Conservation (phyloP, 2,888 invertebrate species). For the Platynereis dumerilii region DNA sequence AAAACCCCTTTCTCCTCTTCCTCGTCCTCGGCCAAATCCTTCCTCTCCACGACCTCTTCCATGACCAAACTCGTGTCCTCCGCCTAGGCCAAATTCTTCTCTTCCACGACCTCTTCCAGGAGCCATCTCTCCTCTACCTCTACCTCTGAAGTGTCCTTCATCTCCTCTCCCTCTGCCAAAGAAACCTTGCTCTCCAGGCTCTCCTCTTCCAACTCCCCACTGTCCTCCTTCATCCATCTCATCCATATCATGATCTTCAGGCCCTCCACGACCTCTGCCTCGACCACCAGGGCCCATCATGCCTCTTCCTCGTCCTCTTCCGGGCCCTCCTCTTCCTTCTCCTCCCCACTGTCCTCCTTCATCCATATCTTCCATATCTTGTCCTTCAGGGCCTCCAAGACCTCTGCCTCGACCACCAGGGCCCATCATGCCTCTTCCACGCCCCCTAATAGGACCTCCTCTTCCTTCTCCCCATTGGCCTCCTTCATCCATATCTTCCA, state of each 20-base stretch:
- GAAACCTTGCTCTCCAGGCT: neutral
- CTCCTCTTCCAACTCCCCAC: neutral
- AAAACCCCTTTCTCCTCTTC: conserved; percentile 4
- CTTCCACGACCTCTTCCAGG: conserved; percentile 20
- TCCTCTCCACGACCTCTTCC: conserved; percentile 16
- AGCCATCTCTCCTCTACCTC: conserved; percentile 16
- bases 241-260: neutral
- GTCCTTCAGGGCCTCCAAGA: conserved; percentile 10
- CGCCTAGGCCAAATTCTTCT: conserved; percentile 12
- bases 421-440: conserved; percentile 9
- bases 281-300: conserved; percentile 5
- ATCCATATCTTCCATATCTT: neutral
- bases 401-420: conserved; percentile 18
- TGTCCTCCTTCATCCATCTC: conserved; percentile 9
- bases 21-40: conserved; percentile 16
- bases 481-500: too few species aligned
- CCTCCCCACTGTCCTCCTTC: conserved; percentile 8
- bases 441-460: too few species aligned
- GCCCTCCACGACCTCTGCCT: conserved; percentile 16
- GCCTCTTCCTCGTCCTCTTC: conserved; percentile 9
- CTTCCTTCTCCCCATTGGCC: neutral
- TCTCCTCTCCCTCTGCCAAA: conserved; percentile 3
- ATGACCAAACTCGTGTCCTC: conserved; percentile 16
- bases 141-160: conserved; percentile 12
- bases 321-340: conserved; percentile 3